Conservation (phyloP, 2,113 vertebrate species). For the Stegastes partitus region DNA sequence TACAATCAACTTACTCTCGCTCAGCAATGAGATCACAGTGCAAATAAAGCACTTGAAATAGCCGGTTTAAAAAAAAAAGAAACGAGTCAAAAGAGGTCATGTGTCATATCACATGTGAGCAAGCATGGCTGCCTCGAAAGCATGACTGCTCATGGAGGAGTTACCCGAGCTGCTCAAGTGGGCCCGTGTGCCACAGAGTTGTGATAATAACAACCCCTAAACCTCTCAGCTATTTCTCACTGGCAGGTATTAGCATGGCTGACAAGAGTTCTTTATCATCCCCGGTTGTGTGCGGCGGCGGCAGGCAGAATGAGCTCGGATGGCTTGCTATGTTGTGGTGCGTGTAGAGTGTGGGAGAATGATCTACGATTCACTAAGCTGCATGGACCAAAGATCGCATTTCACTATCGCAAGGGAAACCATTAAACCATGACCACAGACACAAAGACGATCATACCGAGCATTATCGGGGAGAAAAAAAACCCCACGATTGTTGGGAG, state of each 20-base stretch:
- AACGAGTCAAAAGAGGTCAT: constrained; percentile 20
- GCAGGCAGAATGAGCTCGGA: constrained; percentile 29
- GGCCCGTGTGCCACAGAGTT: constrained; percentile 52
- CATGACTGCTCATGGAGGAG: constrained; percentile 37
- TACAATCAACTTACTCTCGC: constrained; percentile 29
- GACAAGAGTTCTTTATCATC: constrained; percentile 56
- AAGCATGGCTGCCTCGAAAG: constrained; percentile 16
- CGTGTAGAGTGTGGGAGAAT: constrained; percentile 74
- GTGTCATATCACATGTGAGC: constrained; percentile 35
- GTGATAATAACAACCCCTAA: constrained; percentile 60
- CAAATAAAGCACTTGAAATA: constrained; percentile 2
- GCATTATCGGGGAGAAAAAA: constrained; percentile 63
- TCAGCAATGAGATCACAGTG: constrained; percentile 13
- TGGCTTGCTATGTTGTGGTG: constrained; percentile 44
- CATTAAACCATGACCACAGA: constrained; percentile 79
- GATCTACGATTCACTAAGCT: constrained; percentile 74
- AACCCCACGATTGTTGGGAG: constrained; percentile 29
- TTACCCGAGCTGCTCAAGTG: constrained; percentile 36
- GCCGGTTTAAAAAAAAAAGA: constrained; percentile 9
- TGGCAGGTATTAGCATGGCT: constrained; percentile 52
- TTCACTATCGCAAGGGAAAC: constrained; percentile 80
- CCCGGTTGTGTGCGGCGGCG: constrained; percentile 14
- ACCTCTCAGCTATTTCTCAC: constrained; percentile 52
- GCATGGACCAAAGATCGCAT: constrained; percentile 75
- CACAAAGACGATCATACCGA: constrained; percentile 72